Percentiles rank a stretch among this genome's conserved stretches.
These are phyloP conservation scores for Pterois miles DNA, from an alignment of 2,797 vertebrate species.

Conservation along the genomic window DNA sequence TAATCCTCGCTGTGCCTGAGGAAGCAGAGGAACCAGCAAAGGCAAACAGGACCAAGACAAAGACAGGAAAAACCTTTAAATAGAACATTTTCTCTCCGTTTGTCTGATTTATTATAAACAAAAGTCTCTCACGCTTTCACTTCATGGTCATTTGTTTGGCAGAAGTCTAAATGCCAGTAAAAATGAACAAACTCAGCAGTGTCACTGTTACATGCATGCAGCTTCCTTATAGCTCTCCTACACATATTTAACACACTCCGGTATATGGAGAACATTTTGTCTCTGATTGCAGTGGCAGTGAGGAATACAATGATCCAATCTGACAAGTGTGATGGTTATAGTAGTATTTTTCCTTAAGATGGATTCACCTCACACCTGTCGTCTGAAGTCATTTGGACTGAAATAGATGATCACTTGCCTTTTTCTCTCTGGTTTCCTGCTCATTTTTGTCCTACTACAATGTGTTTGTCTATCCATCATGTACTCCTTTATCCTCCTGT, in stretches of 20 bases:
- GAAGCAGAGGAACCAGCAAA: constrained; percentile 30
- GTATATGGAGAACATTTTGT: constrained; percentile 18
- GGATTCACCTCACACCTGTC: constrained; percentile 30
- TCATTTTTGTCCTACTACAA: neutral
- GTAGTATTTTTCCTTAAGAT: constrained; percentile 7
- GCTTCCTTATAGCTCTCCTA: constrained; percentile 5
- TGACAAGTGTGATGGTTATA: constrained; percentile 14
- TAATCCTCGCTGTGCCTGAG: constrained; percentile 39
- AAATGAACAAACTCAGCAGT: constrained; percentile 2
- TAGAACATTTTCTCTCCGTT: constrained; percentile 28
- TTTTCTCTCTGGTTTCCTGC: neutral
- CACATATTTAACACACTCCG: constrained; percentile 50
- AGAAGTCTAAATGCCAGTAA: constrained; percentile 10
- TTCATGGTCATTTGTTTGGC: constrained; percentile 34
- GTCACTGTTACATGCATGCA: constrained; percentile 9
- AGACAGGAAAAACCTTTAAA: constrained; percentile 45
- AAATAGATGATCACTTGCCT: constrained; percentile 24
- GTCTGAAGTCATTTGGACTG: constrained; percentile 23
- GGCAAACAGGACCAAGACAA: constrained; percentile 46
- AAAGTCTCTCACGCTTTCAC: constrained; percentile 19
- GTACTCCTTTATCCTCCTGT: neutral
- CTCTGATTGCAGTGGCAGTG: constrained; percentile 5
- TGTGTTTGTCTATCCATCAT: neutral
- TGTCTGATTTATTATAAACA: constrained; percentile 32
- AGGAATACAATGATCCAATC: constrained; percentile 13